phyloP scores from a whole-genome alignment of 1,140 invertebrate species.

The Tetragonula clypearis region DNA sequence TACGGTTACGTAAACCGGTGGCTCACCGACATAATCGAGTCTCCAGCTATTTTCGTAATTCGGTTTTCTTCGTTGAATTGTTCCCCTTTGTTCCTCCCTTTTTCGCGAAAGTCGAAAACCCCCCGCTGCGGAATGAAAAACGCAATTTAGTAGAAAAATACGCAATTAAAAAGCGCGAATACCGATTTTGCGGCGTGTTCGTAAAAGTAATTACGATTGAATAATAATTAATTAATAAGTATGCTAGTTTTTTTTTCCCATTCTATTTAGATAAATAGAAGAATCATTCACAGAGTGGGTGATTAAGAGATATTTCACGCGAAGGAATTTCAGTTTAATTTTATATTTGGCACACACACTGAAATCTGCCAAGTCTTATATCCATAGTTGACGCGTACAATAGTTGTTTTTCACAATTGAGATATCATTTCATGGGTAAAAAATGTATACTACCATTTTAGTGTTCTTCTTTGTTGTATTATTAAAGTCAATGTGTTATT shows the following conservation, averaged over 20 bases:
- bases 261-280: too few relatives aligned
- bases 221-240: background rate
- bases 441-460: background rate
- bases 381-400: too few relatives aligned
- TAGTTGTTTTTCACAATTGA: background rate
- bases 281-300: too few relatives aligned
- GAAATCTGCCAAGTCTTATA: background rate
- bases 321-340: too few relatives aligned
- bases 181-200: background rate
- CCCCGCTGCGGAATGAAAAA: background rate
- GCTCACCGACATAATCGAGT: background rate
- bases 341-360: too few relatives aligned
- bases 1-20: background rate
- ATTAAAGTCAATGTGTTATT: too few relatives aligned
- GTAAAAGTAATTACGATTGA: background rate
- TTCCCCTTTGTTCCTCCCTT: background rate
- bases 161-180: background rate
- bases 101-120: background rate
- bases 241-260: background rate
- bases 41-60: background rate
- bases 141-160: too few relatives aligned
- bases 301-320: too few relatives aligned
- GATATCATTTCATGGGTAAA: background rate
- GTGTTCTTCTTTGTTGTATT: too few relatives aligned
- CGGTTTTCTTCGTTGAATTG: background rate